These are phyloP conservation scores for Dolichotis patagonum DNA, from an alignment of 2,113 vertebrate genomes.

Conservation along the genomic window DNA sequence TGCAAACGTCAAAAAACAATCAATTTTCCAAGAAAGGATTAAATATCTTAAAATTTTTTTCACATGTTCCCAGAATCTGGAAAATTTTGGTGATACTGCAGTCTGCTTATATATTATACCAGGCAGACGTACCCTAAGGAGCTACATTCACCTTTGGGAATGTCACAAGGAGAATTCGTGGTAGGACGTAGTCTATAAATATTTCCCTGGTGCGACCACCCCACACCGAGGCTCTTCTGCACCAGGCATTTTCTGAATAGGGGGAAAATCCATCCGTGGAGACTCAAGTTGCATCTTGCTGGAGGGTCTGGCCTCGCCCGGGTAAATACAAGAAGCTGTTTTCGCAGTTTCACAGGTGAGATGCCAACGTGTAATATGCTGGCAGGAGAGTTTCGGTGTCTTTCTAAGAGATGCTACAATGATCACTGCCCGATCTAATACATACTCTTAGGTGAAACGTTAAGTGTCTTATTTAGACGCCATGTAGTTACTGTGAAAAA, in stretches of 20 bases:
- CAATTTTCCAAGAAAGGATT: background rate
- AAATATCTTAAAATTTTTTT: background rate
- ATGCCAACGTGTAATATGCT: background rate
- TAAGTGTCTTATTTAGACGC: background rate
- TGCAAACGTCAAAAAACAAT: background rate
- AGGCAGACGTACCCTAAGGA: background rate
- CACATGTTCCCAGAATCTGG: background rate
- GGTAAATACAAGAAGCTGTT: background rate
- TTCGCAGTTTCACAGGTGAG: background rate
- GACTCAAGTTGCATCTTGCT: background rate
- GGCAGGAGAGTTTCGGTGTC: background rate
- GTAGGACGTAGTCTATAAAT: accelerated
- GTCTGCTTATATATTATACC: background rate
- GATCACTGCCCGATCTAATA: background rate
- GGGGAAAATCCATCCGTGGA: background rate
- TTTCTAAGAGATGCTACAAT: background rate
- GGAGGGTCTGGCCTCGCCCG: background rate
- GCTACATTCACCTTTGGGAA: background rate
- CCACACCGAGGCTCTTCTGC: background rate
- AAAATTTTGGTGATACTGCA: background rate
- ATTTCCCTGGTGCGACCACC: background rate
- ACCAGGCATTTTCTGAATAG: background rate
- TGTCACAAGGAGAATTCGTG: accelerated
- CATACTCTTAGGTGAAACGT: background rate
- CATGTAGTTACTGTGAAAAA: background rate